Conservation (phyloP, 2,113 vertebrate genomes). For the Sphaerodactylus townsendi region DNA sequence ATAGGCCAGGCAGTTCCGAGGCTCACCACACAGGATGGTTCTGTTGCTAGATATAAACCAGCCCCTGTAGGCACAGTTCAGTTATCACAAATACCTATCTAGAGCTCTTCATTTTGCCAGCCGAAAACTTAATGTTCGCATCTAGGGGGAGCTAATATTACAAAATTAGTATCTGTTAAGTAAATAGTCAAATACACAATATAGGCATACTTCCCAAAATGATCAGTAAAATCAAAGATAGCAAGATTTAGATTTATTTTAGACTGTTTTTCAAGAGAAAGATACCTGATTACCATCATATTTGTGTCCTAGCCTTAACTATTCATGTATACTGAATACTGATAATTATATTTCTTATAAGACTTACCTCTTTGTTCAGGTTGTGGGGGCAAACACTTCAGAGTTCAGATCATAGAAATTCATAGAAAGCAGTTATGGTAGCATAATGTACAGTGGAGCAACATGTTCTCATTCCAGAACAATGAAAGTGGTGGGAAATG, state of each 20-base stretch:
- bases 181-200: too few relatives aligned
- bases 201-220: background rate
- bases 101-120: background rate
- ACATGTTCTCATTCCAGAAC: background rate
- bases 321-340: background rate
- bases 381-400: slow-evolving; percentile 50
- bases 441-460: background rate
- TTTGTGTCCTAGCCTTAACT: background rate
- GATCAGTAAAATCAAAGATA: background rate
- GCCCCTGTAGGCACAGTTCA: too few relatives aligned
- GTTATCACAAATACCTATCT: background rate
- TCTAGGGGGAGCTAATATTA: background rate
- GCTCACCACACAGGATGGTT: too few relatives aligned
- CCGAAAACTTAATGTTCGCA: background rate
- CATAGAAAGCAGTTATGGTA: slow-evolving; percentile 17
- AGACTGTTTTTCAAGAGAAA: background rate
- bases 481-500: background rate
- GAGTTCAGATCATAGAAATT: slow-evolving; percentile 22
- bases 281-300: background rate
- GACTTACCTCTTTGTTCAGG: slow-evolving; percentile 55
- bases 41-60: too few relatives aligned
- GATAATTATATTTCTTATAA: slow-evolving; percentile 13
- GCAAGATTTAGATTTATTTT: background rate
- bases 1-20: too few relatives aligned
- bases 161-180: too few relatives aligned